Evolutionary conservation across 2,797 vertebrate genomes (phyloP).

Genomic region (Leptodactylus fallax): DNA sequence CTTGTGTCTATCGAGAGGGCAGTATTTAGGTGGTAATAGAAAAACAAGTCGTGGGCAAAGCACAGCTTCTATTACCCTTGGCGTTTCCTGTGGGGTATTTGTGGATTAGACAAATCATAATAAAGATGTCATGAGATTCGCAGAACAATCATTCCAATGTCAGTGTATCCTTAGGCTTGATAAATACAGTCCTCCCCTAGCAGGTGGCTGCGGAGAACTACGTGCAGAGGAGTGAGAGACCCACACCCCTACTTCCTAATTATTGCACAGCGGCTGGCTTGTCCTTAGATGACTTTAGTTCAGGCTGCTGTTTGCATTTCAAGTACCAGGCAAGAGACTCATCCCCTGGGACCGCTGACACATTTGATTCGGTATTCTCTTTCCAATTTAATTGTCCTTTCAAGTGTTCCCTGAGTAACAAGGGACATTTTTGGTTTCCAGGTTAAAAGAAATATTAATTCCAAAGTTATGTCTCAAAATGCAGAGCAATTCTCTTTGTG

Average conservation of each 20-base stretch:
- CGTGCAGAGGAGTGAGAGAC: not conserved
- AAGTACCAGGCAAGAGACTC: not conserved
- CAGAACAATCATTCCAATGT: not conserved
- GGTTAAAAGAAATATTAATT: not conserved
- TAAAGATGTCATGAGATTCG: not conserved
- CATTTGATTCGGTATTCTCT: not conserved
- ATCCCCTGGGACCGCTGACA: not conserved
- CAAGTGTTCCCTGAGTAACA: not conserved
- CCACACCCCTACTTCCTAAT: not conserved
- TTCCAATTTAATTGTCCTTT: not conserved
- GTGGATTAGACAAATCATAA: not conserved
- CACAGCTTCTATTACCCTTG: not conserved
- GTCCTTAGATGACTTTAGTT: constrained; percentile 16
- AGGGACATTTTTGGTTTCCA: not conserved
- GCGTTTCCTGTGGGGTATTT: not conserved
- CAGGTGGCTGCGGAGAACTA: no score
- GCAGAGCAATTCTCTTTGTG: no score
- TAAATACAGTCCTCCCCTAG: not conserved
- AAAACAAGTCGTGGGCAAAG: no score
- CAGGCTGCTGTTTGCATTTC: not conserved
- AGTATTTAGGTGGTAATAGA: no score
- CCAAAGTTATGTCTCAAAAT: no score
- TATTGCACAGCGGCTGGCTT: not conserved
- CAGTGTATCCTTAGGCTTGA: not conserved
- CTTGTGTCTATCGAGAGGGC: no score